Evolutionary conservation across 2,888 invertebrate species (phyloP).

Genomic region (Thymelicus sylvestris): DNA sequence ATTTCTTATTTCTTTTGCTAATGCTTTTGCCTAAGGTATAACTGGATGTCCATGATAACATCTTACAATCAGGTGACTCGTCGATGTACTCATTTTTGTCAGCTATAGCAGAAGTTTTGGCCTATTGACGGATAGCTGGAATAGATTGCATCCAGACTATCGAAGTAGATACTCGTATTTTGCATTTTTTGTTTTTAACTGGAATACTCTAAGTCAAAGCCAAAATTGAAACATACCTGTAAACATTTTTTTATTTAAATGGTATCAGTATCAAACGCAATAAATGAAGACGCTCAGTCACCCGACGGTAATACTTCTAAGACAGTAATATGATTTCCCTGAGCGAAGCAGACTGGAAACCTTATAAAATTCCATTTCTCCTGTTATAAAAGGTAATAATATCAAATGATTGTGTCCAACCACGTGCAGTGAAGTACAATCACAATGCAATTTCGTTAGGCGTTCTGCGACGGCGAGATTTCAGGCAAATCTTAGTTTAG

Average conservation of each 20-base stretch:
- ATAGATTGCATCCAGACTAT: too few species aligned
- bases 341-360: conserved; percentile 30
- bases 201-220: too few species aligned
- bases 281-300: not conserved
- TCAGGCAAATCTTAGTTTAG: conserved; percentile 38
- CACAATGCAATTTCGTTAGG: conserved; percentile 72
- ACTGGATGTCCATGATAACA: too few species aligned
- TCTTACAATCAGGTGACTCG: too few species aligned
- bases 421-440: conserved; percentile 68
- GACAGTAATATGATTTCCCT: conserved; percentile 30
- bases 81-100: too few species aligned
- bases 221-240: too few species aligned
- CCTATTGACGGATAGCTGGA: too few species aligned
- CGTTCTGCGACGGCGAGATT: conserved; percentile 23
- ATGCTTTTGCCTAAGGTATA: too few species aligned
- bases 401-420: conserved; percentile 67
- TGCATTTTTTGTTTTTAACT: too few species aligned
- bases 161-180: too few species aligned
- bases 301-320: conserved; percentile 23
- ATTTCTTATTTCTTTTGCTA: too few species aligned
- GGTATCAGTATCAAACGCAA: not conserved
- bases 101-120: too few species aligned
- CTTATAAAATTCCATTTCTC: conserved; percentile 47
- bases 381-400: conserved; percentile 68
- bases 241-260: not conserved